Evolutionary conservation across 2,888 invertebrate species (phyloP).

Genomic region (Tridacna crocea): DNA sequence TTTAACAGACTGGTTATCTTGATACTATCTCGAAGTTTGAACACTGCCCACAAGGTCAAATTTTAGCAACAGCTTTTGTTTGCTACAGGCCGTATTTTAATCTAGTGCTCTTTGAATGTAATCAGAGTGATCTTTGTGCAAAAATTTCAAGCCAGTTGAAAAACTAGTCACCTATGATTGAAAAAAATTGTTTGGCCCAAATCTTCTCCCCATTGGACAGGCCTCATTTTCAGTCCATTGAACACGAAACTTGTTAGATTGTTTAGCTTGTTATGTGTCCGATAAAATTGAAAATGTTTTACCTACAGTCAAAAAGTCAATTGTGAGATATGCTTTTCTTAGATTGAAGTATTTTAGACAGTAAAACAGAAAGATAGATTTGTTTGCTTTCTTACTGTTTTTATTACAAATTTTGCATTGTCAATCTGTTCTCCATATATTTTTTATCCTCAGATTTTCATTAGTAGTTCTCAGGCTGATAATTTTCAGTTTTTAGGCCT

Average conservation of each 20-base stretch:
- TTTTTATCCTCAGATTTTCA: too few species aligned
- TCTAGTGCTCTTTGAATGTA: background rate
- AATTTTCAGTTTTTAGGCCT: too few species aligned
- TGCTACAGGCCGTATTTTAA: background rate
- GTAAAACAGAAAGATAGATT: too few species aligned
- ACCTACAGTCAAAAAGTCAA: background rate
- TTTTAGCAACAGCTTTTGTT: background rate
- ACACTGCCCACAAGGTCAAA: background rate
- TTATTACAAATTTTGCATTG: too few species aligned
- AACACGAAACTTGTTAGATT: background rate
- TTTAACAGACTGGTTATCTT: background rate
- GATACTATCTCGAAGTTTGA: background rate
- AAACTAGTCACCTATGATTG: background rate
- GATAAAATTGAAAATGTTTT: background rate
- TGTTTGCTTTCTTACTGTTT: too few species aligned
- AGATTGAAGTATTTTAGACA: too few species aligned
- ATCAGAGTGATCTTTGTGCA: background rate
- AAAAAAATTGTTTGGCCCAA: background rate
- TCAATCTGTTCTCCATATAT: too few species aligned
- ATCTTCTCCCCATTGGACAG: background rate
- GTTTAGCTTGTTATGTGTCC: background rate
- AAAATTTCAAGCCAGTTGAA: background rate
- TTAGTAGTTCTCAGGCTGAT: too few species aligned
- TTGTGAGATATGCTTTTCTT: too few species aligned
- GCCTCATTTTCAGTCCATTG: background rate